Percentiles rank a stretch among this genome's conserved stretches.
Evolutionary conservation across 2,113 vertebrate species (phyloP).

Genomic region (Otocyon megalotis): DNA sequence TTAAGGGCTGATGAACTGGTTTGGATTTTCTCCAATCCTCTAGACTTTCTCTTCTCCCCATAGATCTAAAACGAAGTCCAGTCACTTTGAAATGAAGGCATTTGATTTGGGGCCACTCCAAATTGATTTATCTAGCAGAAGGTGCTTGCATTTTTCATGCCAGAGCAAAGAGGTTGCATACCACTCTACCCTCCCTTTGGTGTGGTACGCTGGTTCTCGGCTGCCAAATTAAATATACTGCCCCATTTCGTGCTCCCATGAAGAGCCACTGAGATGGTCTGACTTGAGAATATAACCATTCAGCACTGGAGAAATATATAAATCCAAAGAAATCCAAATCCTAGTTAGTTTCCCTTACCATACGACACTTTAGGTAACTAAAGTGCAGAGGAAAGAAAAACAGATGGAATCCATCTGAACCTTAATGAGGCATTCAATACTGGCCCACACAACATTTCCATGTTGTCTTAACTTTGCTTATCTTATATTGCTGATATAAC

Average conservation of each 20-base stretch:
- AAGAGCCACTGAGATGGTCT: background rate
- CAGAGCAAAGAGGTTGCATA: background rate
- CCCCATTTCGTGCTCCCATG: background rate
- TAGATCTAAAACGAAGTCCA: slow-evolving; percentile 78
- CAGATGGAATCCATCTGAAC: background rate
- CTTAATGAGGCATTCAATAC: background rate
- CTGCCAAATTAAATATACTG: background rate
- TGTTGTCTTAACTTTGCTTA: slow-evolving; percentile 22
- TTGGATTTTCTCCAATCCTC: slow-evolving; percentile 82
- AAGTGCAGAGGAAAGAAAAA: background rate
- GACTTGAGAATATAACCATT: slow-evolving; percentile 30
- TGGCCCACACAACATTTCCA: background rate
- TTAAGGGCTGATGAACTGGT: slow-evolving; percentile 86
- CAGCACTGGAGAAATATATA: background rate
- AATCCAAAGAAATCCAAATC: slow-evolving; percentile 47
- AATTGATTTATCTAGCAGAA: slow-evolving; percentile 61
- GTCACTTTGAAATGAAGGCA: slow-evolving; percentile 70
- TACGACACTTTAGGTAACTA: background rate
- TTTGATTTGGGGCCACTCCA: slow-evolving; percentile 51
- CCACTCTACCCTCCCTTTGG: background rate
- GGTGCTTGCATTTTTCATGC: slow-evolving; percentile 63
- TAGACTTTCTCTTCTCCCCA: slow-evolving; percentile 81
- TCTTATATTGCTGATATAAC: background rate
- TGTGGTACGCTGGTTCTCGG: background rate
- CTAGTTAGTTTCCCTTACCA: background rate